A percentile compares a stretch with the other conserved stretches of the same genome.
These are phyloP conservation scores for Clupea harengus DNA, from an alignment of 2,113 vertebrate genomes.

Conservation along the genomic window DNA sequence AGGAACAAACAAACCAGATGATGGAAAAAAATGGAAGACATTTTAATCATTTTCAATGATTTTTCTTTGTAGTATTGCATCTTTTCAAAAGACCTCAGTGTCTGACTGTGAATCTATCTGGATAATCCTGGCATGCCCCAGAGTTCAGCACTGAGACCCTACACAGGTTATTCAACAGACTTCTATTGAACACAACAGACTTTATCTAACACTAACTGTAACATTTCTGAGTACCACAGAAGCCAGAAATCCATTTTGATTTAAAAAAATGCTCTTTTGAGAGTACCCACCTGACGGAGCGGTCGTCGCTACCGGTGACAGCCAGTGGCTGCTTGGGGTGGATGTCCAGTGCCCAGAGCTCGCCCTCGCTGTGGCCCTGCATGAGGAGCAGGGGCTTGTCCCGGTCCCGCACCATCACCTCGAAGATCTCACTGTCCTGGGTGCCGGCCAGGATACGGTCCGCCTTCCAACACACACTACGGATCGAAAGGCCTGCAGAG, in stretches of 20 bases:
- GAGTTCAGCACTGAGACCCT: background rate
- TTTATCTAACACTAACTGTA: background rate
- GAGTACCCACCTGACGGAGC: conserved; percentile 83
- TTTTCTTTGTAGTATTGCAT: no score
- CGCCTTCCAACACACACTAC: conserved; percentile 94
- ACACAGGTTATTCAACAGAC: background rate
- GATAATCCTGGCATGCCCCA: background rate
- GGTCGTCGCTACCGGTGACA: conserved; percentile 92
- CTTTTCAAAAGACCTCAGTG: background rate
- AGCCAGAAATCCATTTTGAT: background rate
- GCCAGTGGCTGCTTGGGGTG: conserved; percentile 94
- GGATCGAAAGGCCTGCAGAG: conserved; percentile 86
- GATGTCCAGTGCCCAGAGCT: conserved; percentile 92
- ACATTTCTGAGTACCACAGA: no score
- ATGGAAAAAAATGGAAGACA: background rate
- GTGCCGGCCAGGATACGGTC: conserved; percentile 92
- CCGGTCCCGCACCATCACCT: conserved; percentile 91
- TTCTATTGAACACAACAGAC: background rate
- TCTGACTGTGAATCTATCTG: background rate
- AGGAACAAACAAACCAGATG: background rate
- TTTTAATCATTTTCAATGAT: no score
- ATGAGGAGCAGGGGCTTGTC: conserved; percentile 93
- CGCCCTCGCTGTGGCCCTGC: conserved; percentile 95
- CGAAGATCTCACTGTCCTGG: conserved; percentile 97
- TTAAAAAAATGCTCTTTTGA: no score